These are phyloP conservation scores for Heliocidaris tuberculata DNA, from an alignment of 35 echinoderm and acorn worm genomes.

Conservation along the genomic window DNA sequence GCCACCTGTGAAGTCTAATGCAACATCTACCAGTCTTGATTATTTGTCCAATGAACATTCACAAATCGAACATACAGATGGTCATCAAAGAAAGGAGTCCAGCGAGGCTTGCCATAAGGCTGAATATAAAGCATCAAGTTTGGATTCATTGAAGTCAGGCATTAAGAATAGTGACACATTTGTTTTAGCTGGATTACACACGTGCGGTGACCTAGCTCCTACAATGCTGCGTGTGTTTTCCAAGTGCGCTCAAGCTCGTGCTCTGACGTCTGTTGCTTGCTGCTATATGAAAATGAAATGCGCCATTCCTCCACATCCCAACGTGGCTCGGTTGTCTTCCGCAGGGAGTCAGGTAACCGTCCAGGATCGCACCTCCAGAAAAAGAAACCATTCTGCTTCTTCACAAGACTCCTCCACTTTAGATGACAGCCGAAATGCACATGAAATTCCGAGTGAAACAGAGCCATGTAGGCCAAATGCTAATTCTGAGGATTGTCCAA, in stretches of 20 bases:
- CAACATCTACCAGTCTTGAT: not conserved
- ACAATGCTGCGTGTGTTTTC: conserved; percentile 82
- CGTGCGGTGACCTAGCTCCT: conserved; percentile 82
- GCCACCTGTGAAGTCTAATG: not conserved
- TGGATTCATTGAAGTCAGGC: not conserved
- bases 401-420: not conserved
- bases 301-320: not conserved
- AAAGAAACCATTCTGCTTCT: not conserved
- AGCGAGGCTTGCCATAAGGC: not conserved
- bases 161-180: conserved; percentile 18
- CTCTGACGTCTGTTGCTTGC: conserved; percentile 70
- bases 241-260: conserved; percentile 58
- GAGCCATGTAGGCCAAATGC: not conserved
- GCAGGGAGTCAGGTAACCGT: not conserved
- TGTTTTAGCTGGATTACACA: conserved; percentile 74
- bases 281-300: conserved; percentile 90
- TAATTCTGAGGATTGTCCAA: not conserved
- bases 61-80: not conserved
- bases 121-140: not conserved
- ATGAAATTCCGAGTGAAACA: not conserved
- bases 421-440: not conserved
- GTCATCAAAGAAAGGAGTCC: not conserved
- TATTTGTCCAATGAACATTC: not conserved
- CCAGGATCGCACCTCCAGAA: not conserved
- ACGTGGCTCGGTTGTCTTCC: not conserved